A percentile compares a stretch with the other conserved stretches of the same genome.
Evolutionary conservation across 2,888 invertebrate species (phyloP).

Genomic region (Ptilodon capucinus): DNA sequence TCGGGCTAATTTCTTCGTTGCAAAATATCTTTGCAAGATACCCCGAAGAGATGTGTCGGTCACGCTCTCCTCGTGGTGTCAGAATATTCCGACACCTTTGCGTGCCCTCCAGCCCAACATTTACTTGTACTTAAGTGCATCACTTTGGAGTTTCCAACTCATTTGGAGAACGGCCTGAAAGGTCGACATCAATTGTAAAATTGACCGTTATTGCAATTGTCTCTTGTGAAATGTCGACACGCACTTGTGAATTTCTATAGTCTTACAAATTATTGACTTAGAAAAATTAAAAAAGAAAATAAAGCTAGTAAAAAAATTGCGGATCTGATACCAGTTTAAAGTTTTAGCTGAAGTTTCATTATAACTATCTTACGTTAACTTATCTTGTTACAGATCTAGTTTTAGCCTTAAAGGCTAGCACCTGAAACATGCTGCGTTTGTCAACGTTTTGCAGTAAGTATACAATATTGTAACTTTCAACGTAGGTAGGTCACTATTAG

Average conservation of each 20-base stretch:
- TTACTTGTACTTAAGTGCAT: neutral
- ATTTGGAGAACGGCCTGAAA: neutral
- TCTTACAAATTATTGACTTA: too few species aligned
- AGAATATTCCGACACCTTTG: neutral
- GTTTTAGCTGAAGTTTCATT: too few species aligned
- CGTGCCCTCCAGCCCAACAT: neutral
- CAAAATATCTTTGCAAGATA: conserved; percentile 1
- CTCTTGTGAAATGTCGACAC: neutral
- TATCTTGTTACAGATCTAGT: conserved; percentile 64
- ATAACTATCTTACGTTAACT: too few species aligned
- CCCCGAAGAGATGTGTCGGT: conserved; percentile 34
- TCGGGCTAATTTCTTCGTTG: too few species aligned
- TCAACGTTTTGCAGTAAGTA: conserved; percentile 76
- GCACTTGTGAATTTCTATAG: neutral
- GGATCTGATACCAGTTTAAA: too few species aligned
- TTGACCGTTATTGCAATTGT: neutral
- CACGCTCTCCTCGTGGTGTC: conserved; percentile 21
- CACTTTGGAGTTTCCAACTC: neutral
- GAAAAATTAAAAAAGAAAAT: too few species aligned
- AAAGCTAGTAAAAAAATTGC: too few species aligned
- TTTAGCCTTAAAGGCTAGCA: conserved; percentile 58
- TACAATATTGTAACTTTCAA: neutral
- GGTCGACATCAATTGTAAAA: neutral
- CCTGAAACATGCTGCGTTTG: conserved; percentile 77
- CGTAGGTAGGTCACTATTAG: too few species aligned